Base-by-base conservation (phyloP, 2,888 invertebrate species). In the Agrochola macilenta region DNA sequence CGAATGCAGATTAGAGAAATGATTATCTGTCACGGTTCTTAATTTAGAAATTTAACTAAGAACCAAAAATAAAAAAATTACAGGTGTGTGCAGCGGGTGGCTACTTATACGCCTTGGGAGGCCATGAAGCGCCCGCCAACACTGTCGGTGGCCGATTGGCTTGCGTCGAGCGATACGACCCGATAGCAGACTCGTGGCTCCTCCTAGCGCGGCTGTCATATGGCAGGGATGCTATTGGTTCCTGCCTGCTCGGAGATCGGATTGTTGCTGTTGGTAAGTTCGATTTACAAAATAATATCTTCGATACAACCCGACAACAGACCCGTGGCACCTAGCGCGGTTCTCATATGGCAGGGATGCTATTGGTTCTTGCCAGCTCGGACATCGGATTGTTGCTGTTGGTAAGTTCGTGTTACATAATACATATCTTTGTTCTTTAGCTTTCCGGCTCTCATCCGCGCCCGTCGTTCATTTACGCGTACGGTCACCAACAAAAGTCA, bases 41-140 rank as follows among this genome's bases (percentile, higher is more conserved):
- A 64, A 64, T 39, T 39, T n/a, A 64, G n/a, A 64, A 39, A 14
- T 39, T 23, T 43, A 39, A 35, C 11, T 39, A 3, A 57, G 8
- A 65, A 57, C n/a, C 9, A 26, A 26, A 5, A 26, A 11, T 60
- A 20, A 20, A 60, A 30, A 9, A 20, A 14, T 57, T 20, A 69
- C 81, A 97, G 97, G 97, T 98, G 35, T 98, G 98, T 76, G 98
- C 98, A 0, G 98, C 98, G 52, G 98, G 98, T 92, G 99, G 99
- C 0, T 99, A 97, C 93, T 97, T 99, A 71, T 99, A 99, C 95
- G 99, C 99, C 2, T 96, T 99, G 83, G 99, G 99, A 49, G 99
- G 99, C 0, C 99, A 99, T 95, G 99, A 99, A 94, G 98, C 99
- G 17, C 99, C 99, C 0, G 98, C 98, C 43, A 96, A 95, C 90